Conservation (phyloP, 1,140 invertebrate genomes). For the Protaetia brevitarsis region DNA sequence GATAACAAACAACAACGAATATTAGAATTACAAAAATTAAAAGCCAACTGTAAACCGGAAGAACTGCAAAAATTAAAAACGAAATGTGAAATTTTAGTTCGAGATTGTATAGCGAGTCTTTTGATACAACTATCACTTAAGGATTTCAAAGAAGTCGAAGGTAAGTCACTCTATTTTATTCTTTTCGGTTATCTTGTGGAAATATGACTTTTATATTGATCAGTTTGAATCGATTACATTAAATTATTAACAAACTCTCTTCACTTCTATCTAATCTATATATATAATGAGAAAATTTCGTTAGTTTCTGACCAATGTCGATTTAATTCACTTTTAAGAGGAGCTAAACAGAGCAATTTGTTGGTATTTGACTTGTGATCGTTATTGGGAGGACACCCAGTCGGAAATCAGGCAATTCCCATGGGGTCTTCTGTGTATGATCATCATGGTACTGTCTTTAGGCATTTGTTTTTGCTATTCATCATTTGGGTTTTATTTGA, state of each 20-base stretch:
- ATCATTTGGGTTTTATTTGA: conserved; percentile 87
- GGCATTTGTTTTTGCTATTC: conserved; percentile 83
- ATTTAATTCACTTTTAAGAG: conserved; percentile 62
- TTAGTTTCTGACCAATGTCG: neutral
- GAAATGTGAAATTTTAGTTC: conserved; percentile 57
- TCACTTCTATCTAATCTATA: neutral
- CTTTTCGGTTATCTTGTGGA: neutral
- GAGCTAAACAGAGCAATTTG: conserved; percentile 84
- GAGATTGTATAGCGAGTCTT: conserved; percentile 74
- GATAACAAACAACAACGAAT: conserved; percentile 62
- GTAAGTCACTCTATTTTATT: conserved; percentile 49
- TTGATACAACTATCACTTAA: conserved; percentile 74
- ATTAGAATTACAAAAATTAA: conserved; percentile 67
- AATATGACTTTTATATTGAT: conserved; percentile 2
- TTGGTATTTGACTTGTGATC: conserved; percentile 87
- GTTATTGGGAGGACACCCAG: conserved; percentile 83
- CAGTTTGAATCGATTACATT: neutral
- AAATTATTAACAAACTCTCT: conserved; percentile 4
- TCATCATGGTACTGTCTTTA: conserved; percentile 72
- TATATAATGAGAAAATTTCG: neutral
- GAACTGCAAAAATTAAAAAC: conserved; percentile 71
- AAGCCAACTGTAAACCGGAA: conserved; percentile 78
- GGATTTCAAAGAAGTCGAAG: conserved; percentile 83
- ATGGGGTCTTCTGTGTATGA: conserved; percentile 71
- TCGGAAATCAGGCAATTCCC: conserved; percentile 72